Evolutionary conservation across 2,113 vertebrate genomes (phyloP).

Genomic region (Cyprinus carpio): DNA sequence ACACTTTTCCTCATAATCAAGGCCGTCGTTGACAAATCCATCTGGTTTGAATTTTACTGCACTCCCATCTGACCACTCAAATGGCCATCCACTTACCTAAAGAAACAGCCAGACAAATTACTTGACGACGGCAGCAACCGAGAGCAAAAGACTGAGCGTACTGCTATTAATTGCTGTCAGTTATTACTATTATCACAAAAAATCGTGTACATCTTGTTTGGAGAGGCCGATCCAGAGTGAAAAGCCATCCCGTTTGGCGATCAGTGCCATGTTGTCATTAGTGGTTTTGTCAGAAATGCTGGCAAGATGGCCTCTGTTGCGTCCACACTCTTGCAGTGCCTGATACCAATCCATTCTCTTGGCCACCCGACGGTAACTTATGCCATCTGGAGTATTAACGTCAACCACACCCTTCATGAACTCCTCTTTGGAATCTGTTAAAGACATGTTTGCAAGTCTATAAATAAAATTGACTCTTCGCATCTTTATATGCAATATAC

Average conservation of each 20-base stretch:
- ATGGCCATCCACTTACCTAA: slow-evolving; percentile 75
- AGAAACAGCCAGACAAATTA: not conserved
- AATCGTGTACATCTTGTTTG: slow-evolving; percentile 84
- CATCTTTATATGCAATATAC: too few species aligned
- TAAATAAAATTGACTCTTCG: not conserved
- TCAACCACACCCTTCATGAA: slow-evolving; percentile 71
- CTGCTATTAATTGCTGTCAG: not conserved
- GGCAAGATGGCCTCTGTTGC: slow-evolving; percentile 79
- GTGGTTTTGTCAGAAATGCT: slow-evolving; percentile 80
- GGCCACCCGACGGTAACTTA: slow-evolving; percentile 78
- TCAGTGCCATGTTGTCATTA: slow-evolving; percentile 75
- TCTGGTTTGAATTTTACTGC: slow-evolving; percentile 72
- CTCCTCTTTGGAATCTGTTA: slow-evolving; percentile 70
- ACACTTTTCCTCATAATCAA: slow-evolving; percentile 75
- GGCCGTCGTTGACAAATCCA: slow-evolving; percentile 62
- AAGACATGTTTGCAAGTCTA: not conserved
- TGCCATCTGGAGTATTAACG: slow-evolving; percentile 70
- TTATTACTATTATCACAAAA: not conserved
- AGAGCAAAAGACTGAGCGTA: not conserved
- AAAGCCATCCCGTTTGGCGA: slow-evolving; percentile 85
- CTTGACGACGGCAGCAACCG: not conserved
- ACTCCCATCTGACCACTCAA: slow-evolving; percentile 94
- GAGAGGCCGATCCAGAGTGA: slow-evolving; percentile 92
- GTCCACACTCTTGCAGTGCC: slow-evolving; percentile 80
- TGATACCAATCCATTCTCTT: slow-evolving; percentile 85